phyloP scores from a whole-genome alignment of 2,888 invertebrate genomes.

The Morinoia aosen region DNA sequence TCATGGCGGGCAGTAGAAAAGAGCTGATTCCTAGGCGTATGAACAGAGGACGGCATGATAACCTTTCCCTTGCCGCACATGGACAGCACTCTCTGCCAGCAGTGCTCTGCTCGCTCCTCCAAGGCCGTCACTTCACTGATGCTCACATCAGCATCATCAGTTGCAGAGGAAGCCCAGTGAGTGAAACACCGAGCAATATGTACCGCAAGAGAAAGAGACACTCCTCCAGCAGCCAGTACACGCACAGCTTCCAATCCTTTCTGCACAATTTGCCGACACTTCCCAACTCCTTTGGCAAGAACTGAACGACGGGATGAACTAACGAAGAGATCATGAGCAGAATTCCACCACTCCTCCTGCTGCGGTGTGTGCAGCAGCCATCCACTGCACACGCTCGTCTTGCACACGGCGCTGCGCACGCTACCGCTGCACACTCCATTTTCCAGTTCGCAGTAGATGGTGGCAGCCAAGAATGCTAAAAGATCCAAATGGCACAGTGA shows the following conservation, averaged over 20 bases:
- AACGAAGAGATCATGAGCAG: conserved; percentile 62
- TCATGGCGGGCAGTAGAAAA: not conserved
- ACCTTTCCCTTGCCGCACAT: conserved; percentile 50
- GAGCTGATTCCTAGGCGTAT: conserved; percentile 39
- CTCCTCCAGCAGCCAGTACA: conserved; percentile 59
- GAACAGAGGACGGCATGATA: not conserved
- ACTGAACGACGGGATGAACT: conserved; percentile 23
- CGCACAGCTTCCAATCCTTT: conserved; percentile 66
- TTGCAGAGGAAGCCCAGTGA: conserved; percentile 55
- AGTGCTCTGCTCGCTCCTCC: conserved; percentile 65
- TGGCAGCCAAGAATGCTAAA: conserved; percentile 66
- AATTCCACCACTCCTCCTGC: conserved; percentile 65
- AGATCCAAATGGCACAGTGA: conserved; percentile 66
- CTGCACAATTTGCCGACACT: conserved; percentile 57
- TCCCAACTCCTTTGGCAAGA: conserved; percentile 39
- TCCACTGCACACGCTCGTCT: conserved; percentile 33
- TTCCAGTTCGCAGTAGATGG: conserved; percentile 60
- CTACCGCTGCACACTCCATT: conserved; percentile 46
- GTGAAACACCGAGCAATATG: conserved; percentile 66
- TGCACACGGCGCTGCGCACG: conserved; percentile 45
- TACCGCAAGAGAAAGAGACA: conserved; percentile 60
- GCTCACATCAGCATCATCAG: conserved; percentile 58
- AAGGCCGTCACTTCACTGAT: conserved; percentile 61
- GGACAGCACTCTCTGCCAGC: conserved; percentile 61
- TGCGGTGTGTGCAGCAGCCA: conserved; percentile 59